Conservation (phyloP, 1,140 invertebrate genomes). For the Patella vulgata region DNA sequence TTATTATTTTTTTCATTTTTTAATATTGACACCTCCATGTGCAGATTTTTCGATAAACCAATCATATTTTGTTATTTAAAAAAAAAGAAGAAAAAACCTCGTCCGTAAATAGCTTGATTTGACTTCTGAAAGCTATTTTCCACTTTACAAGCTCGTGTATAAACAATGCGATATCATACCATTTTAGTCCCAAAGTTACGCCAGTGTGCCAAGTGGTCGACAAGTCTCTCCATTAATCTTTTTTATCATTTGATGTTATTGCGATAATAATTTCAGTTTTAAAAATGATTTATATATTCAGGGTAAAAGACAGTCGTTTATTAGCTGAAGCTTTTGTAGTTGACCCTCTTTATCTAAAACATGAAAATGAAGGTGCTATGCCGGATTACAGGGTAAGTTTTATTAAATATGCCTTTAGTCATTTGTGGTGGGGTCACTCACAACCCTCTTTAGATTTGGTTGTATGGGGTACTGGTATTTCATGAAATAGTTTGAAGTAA, state of each 20-base stretch:
- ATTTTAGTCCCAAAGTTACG: too few relatives aligned
- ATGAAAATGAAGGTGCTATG: conserved; percentile 67
- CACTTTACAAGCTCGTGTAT: background rate
- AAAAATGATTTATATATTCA: conserved; percentile 36
- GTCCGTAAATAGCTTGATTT: background rate
- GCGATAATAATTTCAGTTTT: background rate
- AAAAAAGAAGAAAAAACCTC: too few relatives aligned
- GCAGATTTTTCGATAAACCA: too few relatives aligned
- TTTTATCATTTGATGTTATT: background rate
- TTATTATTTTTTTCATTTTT: too few relatives aligned
- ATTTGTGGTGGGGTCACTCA: too few relatives aligned
- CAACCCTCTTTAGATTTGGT: too few relatives aligned
- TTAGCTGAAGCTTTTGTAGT: conserved; percentile 88
- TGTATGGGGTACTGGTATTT: too few relatives aligned
- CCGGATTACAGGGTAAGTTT: conserved; percentile 70
- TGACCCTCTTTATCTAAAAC: conserved; percentile 84
- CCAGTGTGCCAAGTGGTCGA: too few relatives aligned
- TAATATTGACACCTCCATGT: background rate
- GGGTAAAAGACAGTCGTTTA: conserved; percentile 71
- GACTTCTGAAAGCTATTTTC: background rate
- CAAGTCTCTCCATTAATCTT: background rate
- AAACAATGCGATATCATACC: background rate
- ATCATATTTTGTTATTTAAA: too few relatives aligned
- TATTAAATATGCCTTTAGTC: conserved; percentile 40
- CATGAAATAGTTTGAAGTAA: too few relatives aligned